Percentiles rank a stretch among this genome's conserved stretches.
These are phyloP conservation scores for Chlorops oryzae DNA, from an alignment of 1,140 invertebrate species.

Conservation along the genomic window DNA sequence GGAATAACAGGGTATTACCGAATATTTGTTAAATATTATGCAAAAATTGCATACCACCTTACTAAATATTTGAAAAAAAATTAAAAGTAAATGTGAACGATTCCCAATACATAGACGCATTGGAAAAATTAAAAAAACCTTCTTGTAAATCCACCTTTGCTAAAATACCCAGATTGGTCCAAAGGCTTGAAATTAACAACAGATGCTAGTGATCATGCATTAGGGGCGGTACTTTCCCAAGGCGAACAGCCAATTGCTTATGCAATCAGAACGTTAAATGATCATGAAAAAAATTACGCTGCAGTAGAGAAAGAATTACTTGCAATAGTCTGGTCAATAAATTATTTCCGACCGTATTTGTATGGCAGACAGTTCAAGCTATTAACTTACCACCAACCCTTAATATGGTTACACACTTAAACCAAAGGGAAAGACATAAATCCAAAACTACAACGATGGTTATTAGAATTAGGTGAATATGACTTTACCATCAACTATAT, in stretches of 20 bases:
- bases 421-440: conserved; percentile 50
- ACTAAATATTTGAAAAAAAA: conserved; percentile 17
- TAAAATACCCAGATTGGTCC: no score
- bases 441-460: conserved; percentile 47
- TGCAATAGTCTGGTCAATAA: conserved; percentile 45
- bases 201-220: conserved; percentile 18
- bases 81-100: conserved; percentile 19
- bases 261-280: conserved; percentile 42
- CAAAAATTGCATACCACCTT: conserved; percentile 14
- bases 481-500: conserved; percentile 47
- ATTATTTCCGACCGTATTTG: conserved; percentile 50
- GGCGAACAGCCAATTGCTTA: conserved; percentile 37
- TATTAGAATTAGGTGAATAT: conserved; percentile 47
- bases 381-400: conserved; percentile 51
- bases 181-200: conserved; percentile 20
- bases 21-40: no score
- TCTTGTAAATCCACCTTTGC: no score
- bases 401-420: conserved; percentile 49
- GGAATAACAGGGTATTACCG: conserved; percentile 37
- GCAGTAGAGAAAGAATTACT: conserved; percentile 46
- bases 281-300: conserved; percentile 44
- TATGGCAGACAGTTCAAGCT: conserved; percentile 50
- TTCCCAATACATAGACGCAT: no score
- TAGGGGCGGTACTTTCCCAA: conserved; percentile 38
- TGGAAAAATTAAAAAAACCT: no score